These are phyloP conservation scores for Hucho hucho DNA, from an alignment of 2,113 vertebrate genomes.

Conservation along the genomic window DNA sequence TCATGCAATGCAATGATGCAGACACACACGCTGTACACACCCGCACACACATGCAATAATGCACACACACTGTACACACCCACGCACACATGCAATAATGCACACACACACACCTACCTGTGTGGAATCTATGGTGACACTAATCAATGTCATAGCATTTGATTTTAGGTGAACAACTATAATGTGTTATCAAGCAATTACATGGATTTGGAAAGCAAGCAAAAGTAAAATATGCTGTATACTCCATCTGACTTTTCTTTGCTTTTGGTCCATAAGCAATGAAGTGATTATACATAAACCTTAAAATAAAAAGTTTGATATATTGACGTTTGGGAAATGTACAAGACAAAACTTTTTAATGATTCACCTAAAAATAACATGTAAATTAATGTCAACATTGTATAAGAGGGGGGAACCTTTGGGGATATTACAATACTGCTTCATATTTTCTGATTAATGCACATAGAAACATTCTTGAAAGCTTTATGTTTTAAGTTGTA, in stretches of 20 bases:
- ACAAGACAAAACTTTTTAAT: neutral
- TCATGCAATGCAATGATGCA: constrained; percentile 38
- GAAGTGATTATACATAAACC: neutral
- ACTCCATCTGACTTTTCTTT: neutral
- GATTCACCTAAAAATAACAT: neutral
- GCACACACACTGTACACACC: constrained; percentile 1
- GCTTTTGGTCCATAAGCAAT: neutral
- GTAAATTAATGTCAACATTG: constrained; percentile 4
- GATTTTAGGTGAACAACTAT: neutral
- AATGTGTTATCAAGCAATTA: constrained; percentile 42
- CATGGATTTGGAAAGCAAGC: neutral
- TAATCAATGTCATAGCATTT: neutral
- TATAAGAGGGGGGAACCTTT: constrained; percentile 2
- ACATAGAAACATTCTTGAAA: constrained; percentile 17
- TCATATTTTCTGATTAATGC: constrained; percentile 35
- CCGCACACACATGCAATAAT: neutral
- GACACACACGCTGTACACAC: neutral
- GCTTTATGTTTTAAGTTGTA: constrained; percentile 20
- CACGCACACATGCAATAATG: neutral
- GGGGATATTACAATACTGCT: neutral
- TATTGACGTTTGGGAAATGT: neutral
- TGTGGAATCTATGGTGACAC: neutral
- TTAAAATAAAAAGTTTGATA: neutral
- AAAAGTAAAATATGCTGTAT: neutral
- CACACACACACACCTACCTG: neutral